phyloP scores from a whole-genome alignment of 2,113 vertebrate genomes.

The Leptosomus discolor region DNA sequence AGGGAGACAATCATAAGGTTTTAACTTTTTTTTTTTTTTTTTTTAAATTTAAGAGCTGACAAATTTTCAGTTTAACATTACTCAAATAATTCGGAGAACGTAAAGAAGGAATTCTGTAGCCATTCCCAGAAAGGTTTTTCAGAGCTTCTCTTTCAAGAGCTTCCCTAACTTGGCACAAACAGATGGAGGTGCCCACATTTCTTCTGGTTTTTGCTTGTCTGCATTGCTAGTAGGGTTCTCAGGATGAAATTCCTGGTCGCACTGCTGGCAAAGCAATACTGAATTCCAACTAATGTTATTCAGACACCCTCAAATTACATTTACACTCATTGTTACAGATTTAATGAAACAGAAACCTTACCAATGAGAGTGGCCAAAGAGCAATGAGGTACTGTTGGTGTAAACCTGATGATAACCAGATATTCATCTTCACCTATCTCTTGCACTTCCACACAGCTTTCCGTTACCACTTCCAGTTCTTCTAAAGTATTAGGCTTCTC shows the following conservation, averaged over 20 bases:
- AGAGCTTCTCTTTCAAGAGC: background rate
- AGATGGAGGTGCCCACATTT: background rate
- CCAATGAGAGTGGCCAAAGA: constrained; percentile 97
- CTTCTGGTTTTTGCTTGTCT: background rate
- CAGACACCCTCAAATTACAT: background rate
- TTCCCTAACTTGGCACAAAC: background rate
- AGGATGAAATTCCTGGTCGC: background rate
- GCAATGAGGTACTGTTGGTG: constrained; percentile 95
- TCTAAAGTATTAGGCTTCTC: constrained; percentile 96
- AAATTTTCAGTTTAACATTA: background rate
- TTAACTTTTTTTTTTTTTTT: too few relatives aligned
- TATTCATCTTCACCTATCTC: constrained; percentile 86
- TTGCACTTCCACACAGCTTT: constrained; percentile 89
- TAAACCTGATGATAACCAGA: constrained; percentile 92
- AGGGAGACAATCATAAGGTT: background rate
- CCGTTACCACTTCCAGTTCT: constrained; percentile 94
- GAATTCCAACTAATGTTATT: background rate
- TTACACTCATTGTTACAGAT: fast-evolving
- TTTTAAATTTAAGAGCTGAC: background rate
- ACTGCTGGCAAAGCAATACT: background rate
- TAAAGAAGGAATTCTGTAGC: background rate
- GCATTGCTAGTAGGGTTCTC: background rate
- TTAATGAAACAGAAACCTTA: constrained; percentile 11
- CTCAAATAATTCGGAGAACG: background rate
- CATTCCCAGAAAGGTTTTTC: background rate